phyloP scores from a whole-genome alignment of 2,888 invertebrate genomes.

The Pecten maximus region DNA sequence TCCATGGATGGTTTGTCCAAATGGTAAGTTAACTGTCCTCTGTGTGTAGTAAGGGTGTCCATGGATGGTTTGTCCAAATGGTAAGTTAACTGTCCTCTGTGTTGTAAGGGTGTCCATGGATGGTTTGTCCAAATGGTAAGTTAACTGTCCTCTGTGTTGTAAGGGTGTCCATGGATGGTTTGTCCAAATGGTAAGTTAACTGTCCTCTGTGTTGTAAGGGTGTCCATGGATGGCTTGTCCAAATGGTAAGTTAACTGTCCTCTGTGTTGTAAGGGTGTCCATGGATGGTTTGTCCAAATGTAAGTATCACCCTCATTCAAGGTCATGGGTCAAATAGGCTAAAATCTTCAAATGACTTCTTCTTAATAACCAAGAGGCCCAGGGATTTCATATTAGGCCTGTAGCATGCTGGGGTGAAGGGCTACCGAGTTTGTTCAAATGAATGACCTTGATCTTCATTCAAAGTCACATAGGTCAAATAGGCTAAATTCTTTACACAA shows the following conservation, averaged over 20 bases:
- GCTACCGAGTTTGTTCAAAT: no score
- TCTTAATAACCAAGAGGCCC: no score
- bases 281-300: background rate
- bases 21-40: slow-evolving; percentile 58
- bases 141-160: no score
- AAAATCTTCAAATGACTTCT: no score
- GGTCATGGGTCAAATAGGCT: no score
- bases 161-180: slow-evolving; percentile 86
- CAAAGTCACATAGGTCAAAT: no score
- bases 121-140: background rate
- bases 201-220: background rate
- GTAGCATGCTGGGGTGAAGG: no score
- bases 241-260: background rate
- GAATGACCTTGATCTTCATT: no score
- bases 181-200: slow-evolving; percentile 58
- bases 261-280: background rate
- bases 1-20: background rate
- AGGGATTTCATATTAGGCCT: no score
- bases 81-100: slow-evolving; percentile 55
- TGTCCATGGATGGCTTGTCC: background rate
- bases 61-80: slow-evolving; percentile 52
- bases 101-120: background rate
- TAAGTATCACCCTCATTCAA: no score
- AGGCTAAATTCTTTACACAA: no score
- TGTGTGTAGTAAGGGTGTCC: background rate